Conservation (phyloP, 2,797 vertebrate genomes). For the Pelodytes ibericus region DNA sequence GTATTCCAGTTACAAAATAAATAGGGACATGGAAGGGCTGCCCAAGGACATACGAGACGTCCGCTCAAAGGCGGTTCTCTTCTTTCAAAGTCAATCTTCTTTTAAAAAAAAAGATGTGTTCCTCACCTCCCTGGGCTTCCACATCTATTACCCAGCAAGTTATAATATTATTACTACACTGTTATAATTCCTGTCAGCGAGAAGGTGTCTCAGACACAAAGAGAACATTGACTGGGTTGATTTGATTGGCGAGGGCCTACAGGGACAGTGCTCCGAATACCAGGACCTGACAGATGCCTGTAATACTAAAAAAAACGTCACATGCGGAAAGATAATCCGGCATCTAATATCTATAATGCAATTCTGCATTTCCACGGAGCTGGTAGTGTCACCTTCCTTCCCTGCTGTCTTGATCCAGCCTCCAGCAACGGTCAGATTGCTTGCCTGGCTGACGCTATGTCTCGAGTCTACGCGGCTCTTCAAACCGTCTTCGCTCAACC, state of each 20-base stretch:
- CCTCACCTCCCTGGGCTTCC: conserved; percentile 19
- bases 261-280: conserved; percentile 37
- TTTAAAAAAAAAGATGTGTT: conserved; percentile 19
- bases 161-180: conserved; percentile 38
- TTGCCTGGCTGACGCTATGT: too few species aligned
- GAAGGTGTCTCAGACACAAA: conserved; percentile 31
- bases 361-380: conserved; percentile 44
- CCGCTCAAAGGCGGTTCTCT: not conserved
- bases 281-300: conserved; percentile 48
- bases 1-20: not conserved
- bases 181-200: conserved; percentile 46
- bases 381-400: conserved; percentile 50
- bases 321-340: conserved; percentile 47
- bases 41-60: conserved; percentile 33
- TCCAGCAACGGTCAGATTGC: conserved; percentile 1
- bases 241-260: conserved; percentile 52
- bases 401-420: conserved; percentile 44
- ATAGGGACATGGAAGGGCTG: not conserved
- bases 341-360: conserved; percentile 55
- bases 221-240: conserved; percentile 40
- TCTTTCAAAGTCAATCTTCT: conserved; percentile 33
- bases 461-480: too few species aligned
- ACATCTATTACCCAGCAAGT: conserved; percentile 36
- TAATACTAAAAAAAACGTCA: conserved; percentile 40
- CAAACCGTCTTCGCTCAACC: too few species aligned